Conservation (phyloP, 2,113 vertebrate species). For the Paedocypris sp. region DNA sequence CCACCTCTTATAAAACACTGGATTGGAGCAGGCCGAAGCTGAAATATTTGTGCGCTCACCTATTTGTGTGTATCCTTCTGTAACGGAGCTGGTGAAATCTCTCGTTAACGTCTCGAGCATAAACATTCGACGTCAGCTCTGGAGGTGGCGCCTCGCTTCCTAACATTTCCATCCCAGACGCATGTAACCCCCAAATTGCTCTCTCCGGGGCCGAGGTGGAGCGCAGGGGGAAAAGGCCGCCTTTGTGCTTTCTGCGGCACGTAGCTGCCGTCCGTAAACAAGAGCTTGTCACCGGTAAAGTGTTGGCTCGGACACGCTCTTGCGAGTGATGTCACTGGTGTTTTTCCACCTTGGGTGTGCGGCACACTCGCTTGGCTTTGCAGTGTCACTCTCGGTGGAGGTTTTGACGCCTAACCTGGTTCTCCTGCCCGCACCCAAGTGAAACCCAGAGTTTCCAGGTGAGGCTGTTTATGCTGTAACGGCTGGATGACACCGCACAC, state of each 20-base stretch:
- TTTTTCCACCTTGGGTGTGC: conserved; percentile 43
- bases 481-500: conserved; percentile 37
- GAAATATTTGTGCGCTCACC: not conserved
- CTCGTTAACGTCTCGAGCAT: conserved; percentile 44
- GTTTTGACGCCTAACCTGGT: conserved; percentile 3
- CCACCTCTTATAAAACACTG: not conserved
- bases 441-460: conserved; percentile 33
- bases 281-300: conserved; percentile 42
- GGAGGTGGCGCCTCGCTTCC: conserved; percentile 50
- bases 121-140: conserved; percentile 39
- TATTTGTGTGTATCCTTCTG: conserved; percentile 19
- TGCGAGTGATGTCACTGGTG: conserved; percentile 51
- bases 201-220: conserved; percentile 37
- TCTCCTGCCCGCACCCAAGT: not conserved
- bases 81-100: conserved; percentile 43
- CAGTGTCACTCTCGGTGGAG: conserved; percentile 29
- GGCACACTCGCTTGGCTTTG: conserved; percentile 24
- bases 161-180: conserved; percentile 53
- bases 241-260: conserved; percentile 48
- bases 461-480: conserved; percentile 31
- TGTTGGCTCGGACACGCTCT: conserved; percentile 22
- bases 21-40: conserved; percentile 19
- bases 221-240: conserved; percentile 41
- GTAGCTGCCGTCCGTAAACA: conserved; percentile 45
- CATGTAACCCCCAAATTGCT: conserved; percentile 18